Conservation (phyloP, 2,113 vertebrate species). For the Erythrocebus patas region DNA sequence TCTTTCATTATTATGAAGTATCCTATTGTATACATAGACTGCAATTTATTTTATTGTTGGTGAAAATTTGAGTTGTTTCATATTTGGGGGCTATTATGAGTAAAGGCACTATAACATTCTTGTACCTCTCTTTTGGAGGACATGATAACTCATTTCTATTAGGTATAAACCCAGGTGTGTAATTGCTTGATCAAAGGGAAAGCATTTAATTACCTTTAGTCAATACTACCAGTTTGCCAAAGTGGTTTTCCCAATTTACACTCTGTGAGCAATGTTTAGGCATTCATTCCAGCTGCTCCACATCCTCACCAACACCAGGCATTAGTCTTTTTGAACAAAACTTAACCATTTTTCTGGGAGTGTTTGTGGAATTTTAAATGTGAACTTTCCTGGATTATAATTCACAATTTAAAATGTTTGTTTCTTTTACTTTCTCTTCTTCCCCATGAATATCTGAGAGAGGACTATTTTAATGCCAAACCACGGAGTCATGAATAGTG, state of each 20-base stretch:
- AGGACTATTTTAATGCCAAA: not conserved
- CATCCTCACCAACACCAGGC: not conserved
- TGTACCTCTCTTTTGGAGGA: not conserved
- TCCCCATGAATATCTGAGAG: not conserved
- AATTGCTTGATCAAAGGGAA: not conserved
- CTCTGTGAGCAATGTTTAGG: not conserved
- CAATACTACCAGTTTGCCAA: not conserved
- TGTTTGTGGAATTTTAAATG: not conserved
- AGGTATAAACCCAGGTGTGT: not conserved
- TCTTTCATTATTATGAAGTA: not conserved
- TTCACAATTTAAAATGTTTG: not conserved
- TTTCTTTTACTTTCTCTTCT: not conserved
- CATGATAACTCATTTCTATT: not conserved
- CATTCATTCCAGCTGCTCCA: constrained; percentile 5
- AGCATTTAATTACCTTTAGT: not conserved
- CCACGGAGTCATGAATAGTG: not conserved
- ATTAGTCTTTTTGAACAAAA: not conserved
- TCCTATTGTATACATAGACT: not conserved
- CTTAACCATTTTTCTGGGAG: not conserved
- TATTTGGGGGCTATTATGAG: not conserved
- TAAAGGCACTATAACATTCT: not conserved
- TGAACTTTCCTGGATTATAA: not conserved
- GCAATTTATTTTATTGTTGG: not conserved
- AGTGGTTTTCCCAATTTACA: not conserved
- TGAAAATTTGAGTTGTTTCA: not conserved